Percentiles rank a stretch among this genome's conserved stretches.
These are phyloP conservation scores for Chouioia cunea DNA, from an alignment of 2,888 invertebrate genomes.

Conservation along the genomic window DNA sequence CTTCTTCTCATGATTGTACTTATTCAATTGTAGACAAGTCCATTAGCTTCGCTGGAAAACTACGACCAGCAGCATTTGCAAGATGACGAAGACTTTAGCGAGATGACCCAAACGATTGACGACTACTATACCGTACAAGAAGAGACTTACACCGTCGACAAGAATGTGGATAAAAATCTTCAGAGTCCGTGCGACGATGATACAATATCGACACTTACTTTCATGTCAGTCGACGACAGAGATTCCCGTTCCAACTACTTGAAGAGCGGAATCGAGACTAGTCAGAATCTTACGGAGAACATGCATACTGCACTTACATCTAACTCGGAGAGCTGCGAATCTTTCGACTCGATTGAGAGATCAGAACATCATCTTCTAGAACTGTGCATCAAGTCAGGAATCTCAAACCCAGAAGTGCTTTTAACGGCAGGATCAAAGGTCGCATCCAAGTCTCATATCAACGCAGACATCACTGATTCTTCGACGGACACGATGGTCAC, in stretches of 20 bases:
- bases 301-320: slow-evolving; percentile 37
- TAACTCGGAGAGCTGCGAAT: slow-evolving; percentile 58
- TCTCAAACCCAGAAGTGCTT: slow-evolving; percentile 27
- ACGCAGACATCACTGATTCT: slow-evolving; percentile 2
- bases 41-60: slow-evolving; percentile 36
- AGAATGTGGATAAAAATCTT: slow-evolving; percentile 35
- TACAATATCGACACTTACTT: slow-evolving; percentile 49
- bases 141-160: slow-evolving; percentile 43
- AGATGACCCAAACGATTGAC: slow-evolving; percentile 38
- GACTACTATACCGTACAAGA: slow-evolving; percentile 47
- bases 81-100: slow-evolving; percentile 42
- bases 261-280: slow-evolving; percentile 22
- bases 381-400: slow-evolving; percentile 53
- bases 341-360: slow-evolving; percentile 62
- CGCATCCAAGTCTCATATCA: neutral
- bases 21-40: slow-evolving; percentile 19
- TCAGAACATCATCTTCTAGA: slow-evolving; percentile 60
- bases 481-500: slow-evolving; percentile 5
- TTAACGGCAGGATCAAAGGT: neutral
- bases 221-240: slow-evolving; percentile 50
- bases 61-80: slow-evolving; percentile 26
- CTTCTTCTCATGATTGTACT: no score
- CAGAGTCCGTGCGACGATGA: slow-evolving; percentile 38
- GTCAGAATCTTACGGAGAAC: slow-evolving; percentile 19
- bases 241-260: slow-evolving; percentile 26